A percentile compares a stretch with the other conserved stretches of the same genome.
Conservation (phyloP, 1,140 invertebrate genomes). For the Drosophila subpulchrella region DNA sequence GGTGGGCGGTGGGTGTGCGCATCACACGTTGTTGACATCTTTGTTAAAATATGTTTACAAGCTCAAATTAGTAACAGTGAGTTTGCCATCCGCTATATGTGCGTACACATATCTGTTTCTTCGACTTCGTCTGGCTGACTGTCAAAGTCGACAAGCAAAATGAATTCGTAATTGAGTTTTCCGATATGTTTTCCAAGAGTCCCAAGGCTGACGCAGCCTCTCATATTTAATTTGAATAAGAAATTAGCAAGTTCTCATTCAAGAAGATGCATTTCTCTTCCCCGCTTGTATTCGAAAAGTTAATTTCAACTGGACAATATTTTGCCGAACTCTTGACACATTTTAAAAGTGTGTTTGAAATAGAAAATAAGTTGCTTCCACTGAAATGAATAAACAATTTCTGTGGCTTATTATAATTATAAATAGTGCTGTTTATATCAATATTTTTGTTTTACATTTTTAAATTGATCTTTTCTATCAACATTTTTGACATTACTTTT, state of each 20-base stretch:
- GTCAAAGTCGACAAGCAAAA: slow-evolving; percentile 75
- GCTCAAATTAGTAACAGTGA: slow-evolving; percentile 71
- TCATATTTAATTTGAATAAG: slow-evolving; percentile 59
- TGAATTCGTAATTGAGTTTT: slow-evolving; percentile 83
- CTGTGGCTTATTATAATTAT: too few relatives aligned
- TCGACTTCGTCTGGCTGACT: slow-evolving; percentile 52
- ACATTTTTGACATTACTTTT: too few relatives aligned
- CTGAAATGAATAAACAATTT: too few relatives aligned
- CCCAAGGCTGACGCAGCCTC: slow-evolving; percentile 26
- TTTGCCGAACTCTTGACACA: neutral
- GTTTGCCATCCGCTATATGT: slow-evolving; percentile 26
- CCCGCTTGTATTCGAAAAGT: neutral
- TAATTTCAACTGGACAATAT: neutral
- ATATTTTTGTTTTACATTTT: neutral
- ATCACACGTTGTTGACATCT: slow-evolving; percentile 80
- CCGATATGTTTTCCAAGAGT: slow-evolving; percentile 46
- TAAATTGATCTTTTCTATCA: neutral
- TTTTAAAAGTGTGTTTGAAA: neutral
- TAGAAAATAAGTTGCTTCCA: neutral
- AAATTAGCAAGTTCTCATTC: slow-evolving; percentile 53
- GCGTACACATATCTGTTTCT: slow-evolving; percentile 13
- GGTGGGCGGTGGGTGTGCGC: slow-evolving; percentile 23
- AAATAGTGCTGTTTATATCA: too few relatives aligned
- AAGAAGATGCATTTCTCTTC: slow-evolving; percentile 9
- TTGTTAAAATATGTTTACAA: slow-evolving; percentile 83